A percentile compares a stretch with the other conserved stretches of the same genome.
Conservation (phyloP, 1,140 invertebrate species). For the Drosophila novamexicana region DNA sequence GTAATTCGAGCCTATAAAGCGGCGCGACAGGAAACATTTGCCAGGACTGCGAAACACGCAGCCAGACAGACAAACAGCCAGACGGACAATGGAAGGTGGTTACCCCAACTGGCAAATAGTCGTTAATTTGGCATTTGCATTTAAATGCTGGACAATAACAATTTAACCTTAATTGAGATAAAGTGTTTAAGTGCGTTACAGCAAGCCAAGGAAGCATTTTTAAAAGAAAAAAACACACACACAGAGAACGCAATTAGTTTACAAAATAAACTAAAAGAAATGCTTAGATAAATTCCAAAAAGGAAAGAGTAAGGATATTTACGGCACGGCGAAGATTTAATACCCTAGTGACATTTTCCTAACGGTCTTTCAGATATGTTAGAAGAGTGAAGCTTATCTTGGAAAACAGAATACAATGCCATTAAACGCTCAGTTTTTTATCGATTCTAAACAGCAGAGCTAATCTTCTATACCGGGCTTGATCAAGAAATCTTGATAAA, state of each 20-base stretch:
- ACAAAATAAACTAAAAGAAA: slow-evolving; percentile 1
- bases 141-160: slow-evolving; percentile 48
- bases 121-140: slow-evolving; percentile 59
- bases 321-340: too few species aligned
- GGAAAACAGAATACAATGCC: too few species aligned
- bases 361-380: too few species aligned
- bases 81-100: slow-evolving; percentile 15
- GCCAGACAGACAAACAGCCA: not conserved
- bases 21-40: slow-evolving; percentile 21
- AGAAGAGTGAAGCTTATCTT: too few species aligned
- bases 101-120: slow-evolving; percentile 37
- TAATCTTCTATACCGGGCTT: too few species aligned
- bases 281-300: not conserved
- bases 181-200: slow-evolving; percentile 5
- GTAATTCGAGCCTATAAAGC: slow-evolving; percentile 20
- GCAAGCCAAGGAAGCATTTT: not conserved
- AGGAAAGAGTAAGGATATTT: too few species aligned
- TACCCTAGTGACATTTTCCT: too few species aligned
- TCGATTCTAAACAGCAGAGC: too few species aligned
- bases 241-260: not conserved
- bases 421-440: too few species aligned
- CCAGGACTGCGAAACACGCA: not conserved
- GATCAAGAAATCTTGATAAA: too few species aligned
- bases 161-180: slow-evolving; percentile 39
- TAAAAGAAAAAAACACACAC: not conserved